Percentiles rank a stretch among this genome's conserved stretches.
These are phyloP conservation scores for Phaethon lepturus DNA, from an alignment of 2,113 vertebrate genomes.

Conservation along the genomic window DNA sequence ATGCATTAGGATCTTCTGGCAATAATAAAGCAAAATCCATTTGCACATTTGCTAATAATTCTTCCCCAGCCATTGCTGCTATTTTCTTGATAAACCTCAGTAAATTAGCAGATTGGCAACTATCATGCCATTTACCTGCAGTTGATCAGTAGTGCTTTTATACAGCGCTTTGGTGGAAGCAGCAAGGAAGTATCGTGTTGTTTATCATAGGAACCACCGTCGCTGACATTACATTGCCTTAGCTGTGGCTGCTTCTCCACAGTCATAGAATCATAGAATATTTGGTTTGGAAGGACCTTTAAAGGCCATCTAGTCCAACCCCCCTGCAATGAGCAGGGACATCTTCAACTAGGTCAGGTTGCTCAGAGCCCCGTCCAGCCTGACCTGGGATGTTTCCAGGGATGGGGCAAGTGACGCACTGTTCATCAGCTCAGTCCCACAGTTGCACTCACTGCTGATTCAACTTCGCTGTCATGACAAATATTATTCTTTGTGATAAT, in stretches of 20 bases:
- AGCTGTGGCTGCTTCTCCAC: not conserved
- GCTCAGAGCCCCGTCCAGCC: too few species aligned
- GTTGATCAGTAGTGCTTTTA: not conserved
- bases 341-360: too few species aligned
- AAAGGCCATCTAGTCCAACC: too few species aligned
- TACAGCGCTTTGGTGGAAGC: not conserved
- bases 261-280: not conserved
- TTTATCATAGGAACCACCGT: not conserved
- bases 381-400: too few species aligned
- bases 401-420: not conserved
- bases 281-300: too few species aligned
- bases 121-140: not conserved
- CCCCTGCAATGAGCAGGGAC: too few species aligned
- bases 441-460: not conserved
- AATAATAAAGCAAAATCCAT: not conserved
- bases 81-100: not conserved
- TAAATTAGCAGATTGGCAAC: not conserved
- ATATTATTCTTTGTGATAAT: not conserved
- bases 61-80: not conserved
- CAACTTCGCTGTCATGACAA: not conserved
- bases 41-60: not conserved
- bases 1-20: not conserved
- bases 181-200: not conserved
- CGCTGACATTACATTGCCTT: fast-evolving
- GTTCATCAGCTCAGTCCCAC: not conserved